Evolutionary conservation across 2,797 vertebrate genomes (phyloP).

Genomic region (Sebastes miniatus): DNA sequence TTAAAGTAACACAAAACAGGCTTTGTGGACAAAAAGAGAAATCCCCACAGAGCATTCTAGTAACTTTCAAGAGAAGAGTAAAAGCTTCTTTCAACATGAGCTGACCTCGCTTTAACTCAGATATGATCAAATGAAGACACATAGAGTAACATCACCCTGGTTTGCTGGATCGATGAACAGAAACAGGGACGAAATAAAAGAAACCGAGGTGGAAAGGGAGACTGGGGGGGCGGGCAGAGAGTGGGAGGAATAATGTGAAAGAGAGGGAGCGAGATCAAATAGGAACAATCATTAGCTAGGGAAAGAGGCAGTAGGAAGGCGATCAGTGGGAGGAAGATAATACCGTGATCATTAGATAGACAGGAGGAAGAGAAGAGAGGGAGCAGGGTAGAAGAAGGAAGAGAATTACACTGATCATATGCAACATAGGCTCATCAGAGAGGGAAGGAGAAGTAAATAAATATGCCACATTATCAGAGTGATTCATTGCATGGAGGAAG

Average conservation of each 20-base stretch:
- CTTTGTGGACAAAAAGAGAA: neutral
- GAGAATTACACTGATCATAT: constrained; percentile 16
- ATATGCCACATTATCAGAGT: constrained; percentile 2
- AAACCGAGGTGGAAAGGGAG: constrained; percentile 7
- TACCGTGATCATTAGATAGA: constrained; percentile 50
- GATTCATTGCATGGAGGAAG: constrained; percentile 10
- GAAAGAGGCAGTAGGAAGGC: constrained; percentile 33
- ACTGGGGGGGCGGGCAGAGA: constrained; percentile 20
- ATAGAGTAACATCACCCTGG: constrained; percentile 11
- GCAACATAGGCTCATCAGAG: constrained; percentile 4
- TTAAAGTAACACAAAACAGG: neutral
- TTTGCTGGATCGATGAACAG: constrained; percentile 26
- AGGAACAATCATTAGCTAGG: constrained; percentile 56
- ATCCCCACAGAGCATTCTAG: neutral
- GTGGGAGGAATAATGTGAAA: constrained; percentile 58
- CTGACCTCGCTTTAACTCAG: constrained; percentile 7
- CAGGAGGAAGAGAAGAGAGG: neutral
- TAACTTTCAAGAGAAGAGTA: neutral
- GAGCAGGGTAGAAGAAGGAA: neutral
- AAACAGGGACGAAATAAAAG: neutral
- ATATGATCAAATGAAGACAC: constrained; percentile 22
- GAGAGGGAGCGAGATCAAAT: constrained; percentile 56
- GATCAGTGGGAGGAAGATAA: constrained; percentile 50
- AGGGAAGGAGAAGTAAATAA: neutral
- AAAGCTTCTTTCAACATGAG: neutral